These are phyloP conservation scores for Platycnemis pennipes DNA, from an alignment of 2,888 invertebrate species.

Conservation along the genomic window DNA sequence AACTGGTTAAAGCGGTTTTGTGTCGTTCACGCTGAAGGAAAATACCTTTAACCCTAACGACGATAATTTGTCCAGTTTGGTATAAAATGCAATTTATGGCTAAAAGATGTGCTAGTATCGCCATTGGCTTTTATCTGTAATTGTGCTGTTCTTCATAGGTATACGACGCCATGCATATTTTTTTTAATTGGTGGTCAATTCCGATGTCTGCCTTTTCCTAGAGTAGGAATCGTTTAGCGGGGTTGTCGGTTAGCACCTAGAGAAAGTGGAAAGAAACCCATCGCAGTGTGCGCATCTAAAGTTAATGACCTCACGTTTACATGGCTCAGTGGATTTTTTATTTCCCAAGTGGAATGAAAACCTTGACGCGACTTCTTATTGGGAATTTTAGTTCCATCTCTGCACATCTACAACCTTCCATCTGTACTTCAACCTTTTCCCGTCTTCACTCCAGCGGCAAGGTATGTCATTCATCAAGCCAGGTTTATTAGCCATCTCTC, in stretches of 20 bases:
- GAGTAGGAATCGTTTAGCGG: background rate
- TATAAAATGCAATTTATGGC: background rate
- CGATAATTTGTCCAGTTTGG: background rate
- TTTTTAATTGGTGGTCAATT: background rate
- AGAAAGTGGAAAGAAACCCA: background rate
- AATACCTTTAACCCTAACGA: background rate
- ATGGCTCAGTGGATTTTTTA: background rate
- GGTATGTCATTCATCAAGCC: no score
- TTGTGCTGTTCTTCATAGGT: background rate
- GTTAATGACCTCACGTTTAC: conserved; percentile 1
- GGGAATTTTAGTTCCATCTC: no score
- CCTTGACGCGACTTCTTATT: background rate
- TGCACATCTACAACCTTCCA: no score
- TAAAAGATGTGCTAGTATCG: background rate
- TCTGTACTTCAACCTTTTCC: no score
- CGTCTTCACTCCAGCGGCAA: no score
- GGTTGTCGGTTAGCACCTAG: background rate
- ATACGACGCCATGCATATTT: background rate
- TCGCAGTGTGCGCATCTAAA: background rate
- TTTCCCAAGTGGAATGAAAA: background rate
- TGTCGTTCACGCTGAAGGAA: background rate
- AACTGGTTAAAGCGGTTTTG: background rate
- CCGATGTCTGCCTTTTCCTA: background rate
- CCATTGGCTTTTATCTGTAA: background rate
- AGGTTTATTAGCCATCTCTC: no score